Percentiles rank a stretch among this genome's conserved stretches.
Conservation (phyloP, 1,140 invertebrate species). For the Antheraea pernyi region DNA sequence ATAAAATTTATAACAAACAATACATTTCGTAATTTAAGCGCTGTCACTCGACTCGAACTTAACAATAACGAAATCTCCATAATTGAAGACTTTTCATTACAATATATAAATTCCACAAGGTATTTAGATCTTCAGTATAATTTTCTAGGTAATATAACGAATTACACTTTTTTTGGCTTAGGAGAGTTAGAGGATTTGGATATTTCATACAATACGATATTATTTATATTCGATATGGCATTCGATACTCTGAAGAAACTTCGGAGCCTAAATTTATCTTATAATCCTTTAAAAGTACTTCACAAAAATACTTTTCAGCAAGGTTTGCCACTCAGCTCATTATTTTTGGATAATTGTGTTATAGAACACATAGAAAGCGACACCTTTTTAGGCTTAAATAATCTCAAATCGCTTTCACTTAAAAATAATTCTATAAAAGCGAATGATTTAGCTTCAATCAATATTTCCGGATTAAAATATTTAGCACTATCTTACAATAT, state of each 20-base stretch:
- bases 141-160: conserved; percentile 66
- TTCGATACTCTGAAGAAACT: conserved; percentile 83
- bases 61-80: conserved; percentile 62
- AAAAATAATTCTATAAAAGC: conserved; percentile 86
- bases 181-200: conserved; percentile 85
- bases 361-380: conserved; percentile 80
- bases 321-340: conserved; percentile 79
- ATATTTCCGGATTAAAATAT: conserved; percentile 84
- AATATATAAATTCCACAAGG: conserved; percentile 53
- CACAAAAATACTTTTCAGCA: conserved; percentile 83
- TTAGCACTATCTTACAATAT: conserved; percentile 65
- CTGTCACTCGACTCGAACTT: conserved; percentile 54
- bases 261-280: conserved; percentile 83
- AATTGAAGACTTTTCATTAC: conserved; percentile 68
- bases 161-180: conserved; percentile 83
- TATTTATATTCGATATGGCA: conserved; percentile 81
- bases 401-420: conserved; percentile 82
- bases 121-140: conserved; percentile 73
- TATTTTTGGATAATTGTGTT: conserved; percentile 81
- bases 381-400: conserved; percentile 80
- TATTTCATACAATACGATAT: conserved; percentile 82
- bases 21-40: conserved; percentile 59
- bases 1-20: conserved; percentile 63
- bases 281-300: conserved; percentile 82
- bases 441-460: conserved; percentile 83